Percentiles rank a stretch among this genome's conserved stretches.
Conservation (phyloP, 2,113 vertebrate species). For the Enhydra lutris region DNA sequence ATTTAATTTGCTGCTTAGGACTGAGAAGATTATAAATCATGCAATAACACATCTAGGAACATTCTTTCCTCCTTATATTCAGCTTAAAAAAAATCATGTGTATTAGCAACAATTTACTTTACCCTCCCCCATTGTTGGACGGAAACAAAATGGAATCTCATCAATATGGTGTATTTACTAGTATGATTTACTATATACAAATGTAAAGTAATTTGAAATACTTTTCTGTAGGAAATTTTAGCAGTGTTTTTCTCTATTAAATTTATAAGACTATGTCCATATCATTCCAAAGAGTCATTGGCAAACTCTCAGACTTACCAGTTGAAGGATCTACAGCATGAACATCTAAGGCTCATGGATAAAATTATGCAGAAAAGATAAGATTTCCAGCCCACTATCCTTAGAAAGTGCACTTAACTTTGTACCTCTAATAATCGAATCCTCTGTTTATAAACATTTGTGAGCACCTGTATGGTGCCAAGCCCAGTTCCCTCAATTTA, state of each 20-base stretch:
- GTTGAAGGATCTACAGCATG: neutral
- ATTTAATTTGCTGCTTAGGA: slow-evolving; percentile 74
- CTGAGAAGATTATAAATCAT: slow-evolving; percentile 58
- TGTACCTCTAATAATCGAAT: neutral
- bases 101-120: neutral
- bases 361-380: neutral
- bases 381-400: neutral
- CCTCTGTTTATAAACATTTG: neutral
- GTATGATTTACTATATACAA: neutral
- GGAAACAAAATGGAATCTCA: slow-evolving; percentile 57
- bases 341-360: neutral
- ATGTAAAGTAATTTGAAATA: slow-evolving; percentile 40
- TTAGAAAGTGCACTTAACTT: neutral
- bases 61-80: slow-evolving; percentile 50
- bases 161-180: neutral
- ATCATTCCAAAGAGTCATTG: neutral
- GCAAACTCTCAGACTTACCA: neutral
- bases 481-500: neutral
- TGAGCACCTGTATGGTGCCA: neutral
- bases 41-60: slow-evolving; percentile 44
- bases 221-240: slow-evolving; percentile 7
- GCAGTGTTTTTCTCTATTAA: neutral
- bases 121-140: neutral
- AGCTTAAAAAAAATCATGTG: slow-evolving; percentile 16
- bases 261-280: neutral